Evolutionary conservation across 2,797 vertebrate genomes (phyloP), one percentile per base, ranked within the genome.

Genomic region (Amniataba percoides): DNA sequence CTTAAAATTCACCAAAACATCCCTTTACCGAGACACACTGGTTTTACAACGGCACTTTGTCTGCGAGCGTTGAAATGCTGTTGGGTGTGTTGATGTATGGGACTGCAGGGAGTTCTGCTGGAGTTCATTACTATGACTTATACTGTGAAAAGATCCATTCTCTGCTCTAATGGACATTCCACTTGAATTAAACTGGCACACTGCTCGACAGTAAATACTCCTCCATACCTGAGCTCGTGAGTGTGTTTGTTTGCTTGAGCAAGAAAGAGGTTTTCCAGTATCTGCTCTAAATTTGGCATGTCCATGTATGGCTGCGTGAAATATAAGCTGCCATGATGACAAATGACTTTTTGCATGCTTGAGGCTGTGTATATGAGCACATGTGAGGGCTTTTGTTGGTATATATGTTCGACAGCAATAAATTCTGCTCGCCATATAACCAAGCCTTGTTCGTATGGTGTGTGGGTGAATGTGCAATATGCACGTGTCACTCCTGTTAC

Each of bases 71-170:
- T 81, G 75, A 64, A 57, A 56, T 12, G 70, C 34, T 51, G 63
- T 46, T 86, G 43, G 1, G 62, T 16, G 61, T 4, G 48, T 40
- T 91, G 89, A 91, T 71, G 61, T 56, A 90, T 70, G 71, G 39
- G 74, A 36, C 83, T 76, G 82, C 62, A 51, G 76, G 77, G 81
- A 86, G 43, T 78, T 87, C 65, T 71, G 67, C 74, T 72, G 71
- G 82, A 89, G 88, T 90, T 90, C 82, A 91, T 91, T 89, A 92
- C 74, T 27, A 82, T 90, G 85, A 92, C 90, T 91, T 90, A 88
- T 74, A 59, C 78, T 56, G 72, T 67, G 80, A 80, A 88, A 78
- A 84, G 64, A 86, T 85, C 72, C 7, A 19, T 70, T 76, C 80
- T 68, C 69, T 46, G 75, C 82, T 88, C 82, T 86, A 86, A 89